Evolutionary conservation across 2,797 vertebrate species (phyloP).

Genomic region (Sebastes matsubarae): DNA sequence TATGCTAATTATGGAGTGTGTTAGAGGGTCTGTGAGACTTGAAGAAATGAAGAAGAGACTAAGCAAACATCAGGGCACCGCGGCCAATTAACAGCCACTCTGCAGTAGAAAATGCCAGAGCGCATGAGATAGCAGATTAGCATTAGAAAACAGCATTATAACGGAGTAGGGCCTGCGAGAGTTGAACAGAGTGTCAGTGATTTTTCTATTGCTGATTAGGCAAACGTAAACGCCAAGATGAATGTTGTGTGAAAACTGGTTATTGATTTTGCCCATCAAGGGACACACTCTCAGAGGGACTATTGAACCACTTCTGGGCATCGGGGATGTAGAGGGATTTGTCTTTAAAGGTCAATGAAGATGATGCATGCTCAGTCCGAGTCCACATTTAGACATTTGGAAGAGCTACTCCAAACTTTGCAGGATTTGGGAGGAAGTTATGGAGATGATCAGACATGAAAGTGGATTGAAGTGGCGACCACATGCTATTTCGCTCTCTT

Average conservation of each 20-base stretch:
- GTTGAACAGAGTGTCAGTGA: conserved; percentile 41
- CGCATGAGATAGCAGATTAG: conserved; percentile 61
- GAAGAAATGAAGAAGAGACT: conserved; percentile 37
- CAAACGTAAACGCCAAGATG: conserved; percentile 74
- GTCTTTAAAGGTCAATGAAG: conserved; percentile 68
- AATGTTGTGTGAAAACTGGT: conserved; percentile 68
- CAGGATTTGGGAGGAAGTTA: not conserved
- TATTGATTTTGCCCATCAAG: conserved; percentile 77
- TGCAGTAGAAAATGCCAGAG: conserved; percentile 49
- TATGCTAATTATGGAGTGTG: conserved; percentile 15
- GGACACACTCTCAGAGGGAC: conserved; percentile 62
- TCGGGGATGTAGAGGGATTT: conserved; percentile 36
- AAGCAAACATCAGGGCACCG: conserved; percentile 44
- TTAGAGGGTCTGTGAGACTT: conserved; percentile 18
- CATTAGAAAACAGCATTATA: conserved; percentile 52
- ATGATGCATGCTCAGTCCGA: conserved; percentile 34
- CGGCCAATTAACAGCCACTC: conserved; percentile 48
- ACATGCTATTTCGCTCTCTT: not conserved
- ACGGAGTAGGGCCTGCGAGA: conserved; percentile 38
- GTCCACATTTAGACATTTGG: conserved; percentile 29
- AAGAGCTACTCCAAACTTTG: conserved; percentile 22
- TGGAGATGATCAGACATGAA: conserved; percentile 20
- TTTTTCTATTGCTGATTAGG: conserved; percentile 71
- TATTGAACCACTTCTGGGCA: conserved; percentile 62
- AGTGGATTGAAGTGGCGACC: not conserved